Evolutionary conservation across 2,888 invertebrate genomes (phyloP).

Genomic region (Callosobruchus maculatus): DNA sequence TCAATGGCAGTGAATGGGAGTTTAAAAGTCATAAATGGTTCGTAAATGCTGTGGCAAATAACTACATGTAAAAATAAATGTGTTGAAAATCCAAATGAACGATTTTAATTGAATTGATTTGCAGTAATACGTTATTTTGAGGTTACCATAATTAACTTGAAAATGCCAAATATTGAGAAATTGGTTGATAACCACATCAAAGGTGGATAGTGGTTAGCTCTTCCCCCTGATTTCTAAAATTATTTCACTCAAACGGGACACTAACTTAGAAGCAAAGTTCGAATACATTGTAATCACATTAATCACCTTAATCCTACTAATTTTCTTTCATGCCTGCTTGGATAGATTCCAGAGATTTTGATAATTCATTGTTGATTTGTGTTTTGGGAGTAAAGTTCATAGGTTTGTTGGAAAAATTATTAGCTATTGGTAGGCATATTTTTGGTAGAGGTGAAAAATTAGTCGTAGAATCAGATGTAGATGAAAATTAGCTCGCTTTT

Average conservation of each 20-base stretch:
- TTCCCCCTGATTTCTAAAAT: no score
- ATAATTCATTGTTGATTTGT: conserved; percentile 48
- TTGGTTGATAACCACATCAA: no score
- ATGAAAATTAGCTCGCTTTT: neutral
- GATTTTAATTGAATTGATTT: no score
- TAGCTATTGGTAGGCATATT: conserved; percentile 32
- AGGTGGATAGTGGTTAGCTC: no score
- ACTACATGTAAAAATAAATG: no score
- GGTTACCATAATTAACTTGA: neutral
- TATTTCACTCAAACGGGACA: no score
- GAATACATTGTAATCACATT: neutral
- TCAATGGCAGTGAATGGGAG: no score
- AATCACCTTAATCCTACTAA: conserved; percentile 3
- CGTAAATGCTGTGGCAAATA: no score
- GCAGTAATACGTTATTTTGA: no score
- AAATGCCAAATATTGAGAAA: no score
- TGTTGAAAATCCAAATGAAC: no score
- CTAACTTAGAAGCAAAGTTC: neutral
- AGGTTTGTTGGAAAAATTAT: neutral
- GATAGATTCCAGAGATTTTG: conserved; percentile 48
- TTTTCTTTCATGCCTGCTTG: conserved; percentile 44
- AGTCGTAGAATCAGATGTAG: neutral
- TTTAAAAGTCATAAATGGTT: no score
- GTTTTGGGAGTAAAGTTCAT: neutral
- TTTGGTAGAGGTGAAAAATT: conserved; percentile 10